Percentiles rank a stretch among this genome's conserved stretches.
Evolutionary conservation across 2,888 invertebrate genomes (phyloP).

Genomic region (Chloroclysta siterata): DNA sequence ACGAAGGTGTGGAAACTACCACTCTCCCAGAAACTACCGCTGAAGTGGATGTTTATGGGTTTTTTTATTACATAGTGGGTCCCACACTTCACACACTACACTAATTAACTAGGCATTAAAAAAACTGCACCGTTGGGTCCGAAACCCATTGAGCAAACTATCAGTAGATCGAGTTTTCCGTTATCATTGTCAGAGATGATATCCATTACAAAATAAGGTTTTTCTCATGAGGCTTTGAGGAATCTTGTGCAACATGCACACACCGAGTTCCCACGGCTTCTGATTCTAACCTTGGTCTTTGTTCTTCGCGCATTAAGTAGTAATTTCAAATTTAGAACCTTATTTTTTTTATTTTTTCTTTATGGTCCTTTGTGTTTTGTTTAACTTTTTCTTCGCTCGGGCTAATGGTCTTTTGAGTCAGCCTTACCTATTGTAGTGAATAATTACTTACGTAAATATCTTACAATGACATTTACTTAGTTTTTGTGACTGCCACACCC

Average conservation of each 20-base stretch:
- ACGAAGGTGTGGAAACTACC: too few relatives aligned
- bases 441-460: background rate
- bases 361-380: background rate
- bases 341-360: background rate
- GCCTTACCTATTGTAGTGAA: background rate
- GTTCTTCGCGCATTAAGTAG: slow-evolving; percentile 20
- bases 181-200: too few relatives aligned
- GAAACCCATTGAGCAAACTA: too few relatives aligned
- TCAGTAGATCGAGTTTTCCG: too few relatives aligned
- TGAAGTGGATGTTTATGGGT: too few relatives aligned
- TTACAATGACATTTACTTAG: background rate
- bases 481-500: slow-evolving; percentile 23
- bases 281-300: slow-evolving; percentile 24
- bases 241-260: slow-evolving; percentile 14
- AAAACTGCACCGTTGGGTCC: too few relatives aligned
- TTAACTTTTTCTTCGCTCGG: slow-evolving; percentile 1
- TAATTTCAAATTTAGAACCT: slow-evolving; percentile 14
- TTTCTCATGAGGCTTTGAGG: slow-evolving; percentile 22
- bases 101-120: too few relatives aligned
- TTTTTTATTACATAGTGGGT: too few relatives aligned
- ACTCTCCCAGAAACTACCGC: too few relatives aligned
- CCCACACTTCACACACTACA: too few relatives aligned
- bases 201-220: slow-evolving; percentile 3
- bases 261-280: slow-evolving; percentile 26
- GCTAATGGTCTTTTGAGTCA: background rate